phyloP scores from a whole-genome alignment of 2,888 invertebrate genomes.

The Celastrina argiolus region DNA sequence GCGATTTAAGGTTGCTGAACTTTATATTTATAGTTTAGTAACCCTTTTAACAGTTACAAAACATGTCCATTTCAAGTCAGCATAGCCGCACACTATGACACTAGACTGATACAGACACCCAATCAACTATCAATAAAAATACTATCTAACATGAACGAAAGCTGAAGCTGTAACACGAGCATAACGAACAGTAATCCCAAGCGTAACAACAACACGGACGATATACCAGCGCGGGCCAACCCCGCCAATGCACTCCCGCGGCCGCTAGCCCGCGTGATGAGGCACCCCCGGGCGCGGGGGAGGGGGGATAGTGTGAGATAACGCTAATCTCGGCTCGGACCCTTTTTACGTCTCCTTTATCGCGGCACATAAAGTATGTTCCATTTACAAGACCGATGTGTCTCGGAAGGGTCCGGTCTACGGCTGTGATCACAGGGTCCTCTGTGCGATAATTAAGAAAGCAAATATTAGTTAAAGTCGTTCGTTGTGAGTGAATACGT shows the following conservation, averaged over 20 bases:
- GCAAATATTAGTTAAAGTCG: not conserved
- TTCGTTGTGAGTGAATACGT: no score
- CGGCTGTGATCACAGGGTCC: not conserved
- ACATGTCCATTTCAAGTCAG: no score
- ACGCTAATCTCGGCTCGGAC: slow-evolving; percentile 10
- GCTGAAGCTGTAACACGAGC: no score
- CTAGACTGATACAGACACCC: no score
- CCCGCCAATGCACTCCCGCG: not conserved
- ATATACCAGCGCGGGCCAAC: not conserved
- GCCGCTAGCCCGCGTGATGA: not conserved
- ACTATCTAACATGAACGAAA: no score
- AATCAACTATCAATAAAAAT: no score
- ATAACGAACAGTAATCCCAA: no score
- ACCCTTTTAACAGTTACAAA: no score
- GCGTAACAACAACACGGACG: not conserved
- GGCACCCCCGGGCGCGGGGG: not conserved
- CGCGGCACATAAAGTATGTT: not conserved
- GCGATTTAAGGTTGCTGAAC: no score
- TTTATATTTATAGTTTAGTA: no score
- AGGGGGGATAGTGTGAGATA: slow-evolving; percentile 3
- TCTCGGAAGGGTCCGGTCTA: not conserved
- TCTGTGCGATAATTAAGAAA: not conserved
- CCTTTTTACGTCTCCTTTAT: slow-evolving; percentile 5
- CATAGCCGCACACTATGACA: no score
- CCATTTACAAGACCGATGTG: slow-evolving; percentile 5